phyloP scores from a whole-genome alignment of 2,113 vertebrate genomes.

The Crypturellus undulatus region DNA sequence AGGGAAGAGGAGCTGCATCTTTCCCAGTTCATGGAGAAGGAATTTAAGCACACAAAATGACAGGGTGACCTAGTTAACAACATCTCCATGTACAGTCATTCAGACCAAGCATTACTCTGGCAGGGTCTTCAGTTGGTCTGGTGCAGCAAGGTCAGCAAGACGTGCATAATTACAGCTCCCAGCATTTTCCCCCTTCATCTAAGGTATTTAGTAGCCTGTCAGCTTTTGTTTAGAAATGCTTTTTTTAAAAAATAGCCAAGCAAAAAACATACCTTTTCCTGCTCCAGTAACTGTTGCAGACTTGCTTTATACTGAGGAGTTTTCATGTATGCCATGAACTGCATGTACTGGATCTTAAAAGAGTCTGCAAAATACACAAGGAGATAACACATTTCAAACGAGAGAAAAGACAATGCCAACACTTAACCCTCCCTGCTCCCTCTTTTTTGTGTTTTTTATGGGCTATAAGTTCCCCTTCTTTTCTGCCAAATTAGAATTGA shows the following conservation, averaged over 20 bases:
- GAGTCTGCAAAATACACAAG: slow-evolving; percentile 82
- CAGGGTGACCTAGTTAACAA: not conserved
- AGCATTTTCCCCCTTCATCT: too few species aligned
- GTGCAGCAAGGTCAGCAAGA: not conserved
- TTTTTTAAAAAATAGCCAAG: not conserved
- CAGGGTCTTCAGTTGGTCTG: not conserved
- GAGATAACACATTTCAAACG: not conserved
- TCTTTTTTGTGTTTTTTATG: not conserved
- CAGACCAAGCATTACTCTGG: not conserved
- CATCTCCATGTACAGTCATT: not conserved
- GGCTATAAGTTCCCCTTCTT: not conserved
- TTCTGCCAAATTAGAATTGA: not conserved
- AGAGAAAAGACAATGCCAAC: not conserved
- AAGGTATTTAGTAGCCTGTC: not conserved
- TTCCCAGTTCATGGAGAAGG: not conserved
- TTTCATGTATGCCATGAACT: slow-evolving; percentile 96
- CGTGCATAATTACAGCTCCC: not conserved
- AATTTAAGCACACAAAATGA: not conserved
- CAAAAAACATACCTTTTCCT: slow-evolving; percentile 88
- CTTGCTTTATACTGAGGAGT: slow-evolving; percentile 94
- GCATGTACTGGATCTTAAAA: slow-evolving; percentile 95
- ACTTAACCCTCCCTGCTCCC: not conserved
- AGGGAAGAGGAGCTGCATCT: not conserved
- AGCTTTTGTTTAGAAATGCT: not conserved
- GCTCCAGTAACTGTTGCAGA: slow-evolving; percentile 92